These are phyloP conservation scores for Empidonax traillii DNA, from an alignment of 2,113 vertebrate genomes.

Conservation along the genomic window DNA sequence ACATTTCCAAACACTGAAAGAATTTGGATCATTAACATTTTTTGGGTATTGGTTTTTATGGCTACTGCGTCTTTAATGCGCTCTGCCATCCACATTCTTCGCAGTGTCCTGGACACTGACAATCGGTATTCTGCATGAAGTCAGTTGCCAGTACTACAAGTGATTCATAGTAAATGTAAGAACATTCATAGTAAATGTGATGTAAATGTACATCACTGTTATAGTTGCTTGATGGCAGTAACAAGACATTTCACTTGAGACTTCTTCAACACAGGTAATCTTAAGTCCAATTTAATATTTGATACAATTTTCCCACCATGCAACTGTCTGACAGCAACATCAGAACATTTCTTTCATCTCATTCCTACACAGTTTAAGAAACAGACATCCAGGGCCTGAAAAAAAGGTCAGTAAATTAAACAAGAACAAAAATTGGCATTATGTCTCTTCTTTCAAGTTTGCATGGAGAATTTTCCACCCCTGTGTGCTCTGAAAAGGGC, in stretches of 20 bases:
- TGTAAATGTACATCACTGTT: background rate
- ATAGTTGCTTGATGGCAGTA: background rate
- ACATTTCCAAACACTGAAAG: background rate
- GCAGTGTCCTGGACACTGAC: background rate
- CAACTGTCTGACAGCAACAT: background rate
- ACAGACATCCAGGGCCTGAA: background rate
- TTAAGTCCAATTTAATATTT: conserved; percentile 10
- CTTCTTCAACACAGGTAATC: conserved; percentile 11
- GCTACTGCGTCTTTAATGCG: background rate
- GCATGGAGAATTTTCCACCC: background rate
- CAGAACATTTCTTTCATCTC: conserved; percentile 29
- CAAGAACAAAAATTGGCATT: conserved; percentile 25
- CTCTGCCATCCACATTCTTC: background rate
- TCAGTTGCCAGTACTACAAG: background rate
- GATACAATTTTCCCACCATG: background rate
- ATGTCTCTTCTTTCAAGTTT: conserved; percentile 33
- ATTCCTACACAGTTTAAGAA: background rate
- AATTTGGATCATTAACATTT: background rate
- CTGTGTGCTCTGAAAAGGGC: conserved; percentile 1
- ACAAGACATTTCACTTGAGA: conserved; percentile 2
- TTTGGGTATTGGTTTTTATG: background rate
- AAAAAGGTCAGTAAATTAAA: conserved; percentile 45
- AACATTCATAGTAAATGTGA: background rate
- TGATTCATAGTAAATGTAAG: background rate
- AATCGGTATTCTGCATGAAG: background rate